A percentile compares a stretch with the other conserved stretches of the same genome.
Evolutionary conservation across 2,113 vertebrate species (phyloP).

Genomic region (Sceloporus undulatus): DNA sequence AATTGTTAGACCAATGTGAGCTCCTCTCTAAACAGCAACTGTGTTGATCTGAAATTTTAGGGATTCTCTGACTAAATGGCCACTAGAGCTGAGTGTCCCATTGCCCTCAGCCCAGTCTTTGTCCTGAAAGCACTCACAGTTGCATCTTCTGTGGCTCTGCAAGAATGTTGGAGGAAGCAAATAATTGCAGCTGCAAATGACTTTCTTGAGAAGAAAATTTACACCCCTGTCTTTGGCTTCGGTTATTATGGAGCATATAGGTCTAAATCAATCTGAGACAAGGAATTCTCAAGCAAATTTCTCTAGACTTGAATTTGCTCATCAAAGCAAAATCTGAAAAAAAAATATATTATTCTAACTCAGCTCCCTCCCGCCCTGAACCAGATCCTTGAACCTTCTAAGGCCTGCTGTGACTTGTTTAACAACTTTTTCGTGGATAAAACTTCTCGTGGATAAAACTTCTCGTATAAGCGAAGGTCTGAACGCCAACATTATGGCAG

Average conservation of each 20-base stretch:
- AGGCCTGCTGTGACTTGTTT: too few species aligned
- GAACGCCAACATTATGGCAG: too few species aligned
- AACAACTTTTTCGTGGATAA: too few species aligned
- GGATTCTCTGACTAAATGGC: slow-evolving; percentile 62
- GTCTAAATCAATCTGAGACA: background rate
- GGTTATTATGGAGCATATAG: background rate
- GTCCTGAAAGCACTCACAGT: fast-evolving
- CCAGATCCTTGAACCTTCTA: too few species aligned
- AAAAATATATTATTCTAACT: too few species aligned
- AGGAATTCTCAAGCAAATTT: slow-evolving; percentile 6
- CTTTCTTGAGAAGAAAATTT: slow-evolving; percentile 13
- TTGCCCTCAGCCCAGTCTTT: slow-evolving; percentile 23
- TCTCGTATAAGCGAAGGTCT: too few species aligned
- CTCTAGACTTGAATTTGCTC: background rate
- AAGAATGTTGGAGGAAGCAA: background rate
- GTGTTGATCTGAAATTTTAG: slow-evolving; percentile 76
- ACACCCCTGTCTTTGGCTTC: background rate
- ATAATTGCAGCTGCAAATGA: slow-evolving; percentile 29
- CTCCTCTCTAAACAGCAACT: slow-evolving; percentile 75
- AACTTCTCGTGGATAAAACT: too few species aligned
- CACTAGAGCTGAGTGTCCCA: background rate
- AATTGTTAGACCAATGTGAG: slow-evolving; percentile 79
- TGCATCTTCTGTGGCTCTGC: slow-evolving; percentile 29
- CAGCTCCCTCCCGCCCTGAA: too few species aligned
- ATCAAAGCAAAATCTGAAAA: too few species aligned